Evolutionary conservation across 2,113 vertebrate genomes (phyloP).

Genomic region (Oceanites oceanicus): DNA sequence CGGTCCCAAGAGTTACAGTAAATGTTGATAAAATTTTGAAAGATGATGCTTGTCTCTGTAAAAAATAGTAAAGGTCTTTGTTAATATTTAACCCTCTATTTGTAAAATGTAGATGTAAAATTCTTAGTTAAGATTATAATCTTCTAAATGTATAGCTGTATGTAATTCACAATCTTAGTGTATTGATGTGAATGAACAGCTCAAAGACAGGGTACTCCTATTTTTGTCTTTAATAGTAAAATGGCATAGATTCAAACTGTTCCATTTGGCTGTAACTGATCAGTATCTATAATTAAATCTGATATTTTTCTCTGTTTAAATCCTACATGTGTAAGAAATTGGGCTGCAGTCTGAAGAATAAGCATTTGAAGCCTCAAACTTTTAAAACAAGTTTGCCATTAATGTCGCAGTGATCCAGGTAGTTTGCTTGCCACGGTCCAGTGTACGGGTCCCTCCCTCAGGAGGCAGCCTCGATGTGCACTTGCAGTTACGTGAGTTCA

Average conservation of each 20-base stretch:
- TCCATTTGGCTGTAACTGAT: neutral
- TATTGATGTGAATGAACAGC: neutral
- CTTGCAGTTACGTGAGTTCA: neutral
- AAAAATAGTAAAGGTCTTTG: neutral
- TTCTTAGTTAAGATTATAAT: neutral
- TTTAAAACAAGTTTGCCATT: neutral
- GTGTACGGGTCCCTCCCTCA: neutral
- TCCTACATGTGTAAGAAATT: neutral
- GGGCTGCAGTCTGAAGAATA: neutral
- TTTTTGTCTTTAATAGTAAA: neutral
- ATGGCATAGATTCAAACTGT: neutral
- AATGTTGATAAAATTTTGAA: neutral
- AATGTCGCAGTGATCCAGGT: too few relatives aligned
- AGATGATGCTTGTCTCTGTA: neutral
- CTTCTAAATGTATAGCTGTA: neutral
- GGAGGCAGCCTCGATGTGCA: neutral
- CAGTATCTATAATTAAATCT: neutral
- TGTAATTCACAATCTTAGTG: neutral
- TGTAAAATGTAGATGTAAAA: neutral
- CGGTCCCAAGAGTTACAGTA: neutral
- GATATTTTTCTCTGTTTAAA: neutral
- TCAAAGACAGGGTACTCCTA: neutral
- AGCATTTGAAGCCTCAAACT: neutral
- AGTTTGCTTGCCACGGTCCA: neutral
- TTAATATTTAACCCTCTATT: neutral